Evolutionary conservation across 2,113 vertebrate genomes (phyloP), one percentile per base, ranked within the genome.

Genomic region (Murina feae): DNA sequence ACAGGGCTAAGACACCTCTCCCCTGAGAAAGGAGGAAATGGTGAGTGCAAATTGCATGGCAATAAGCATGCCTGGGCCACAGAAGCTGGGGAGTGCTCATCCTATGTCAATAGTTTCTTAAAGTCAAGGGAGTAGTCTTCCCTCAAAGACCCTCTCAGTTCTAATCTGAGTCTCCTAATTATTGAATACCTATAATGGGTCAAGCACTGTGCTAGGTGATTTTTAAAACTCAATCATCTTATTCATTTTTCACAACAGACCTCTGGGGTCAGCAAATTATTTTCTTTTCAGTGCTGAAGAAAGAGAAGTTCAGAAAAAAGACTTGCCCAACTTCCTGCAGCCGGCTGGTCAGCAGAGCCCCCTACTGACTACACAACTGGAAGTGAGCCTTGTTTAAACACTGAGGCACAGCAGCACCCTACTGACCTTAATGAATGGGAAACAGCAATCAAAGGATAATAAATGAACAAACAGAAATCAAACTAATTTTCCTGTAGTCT

Each of bases 391-490:
- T 89, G 55, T 84, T 51, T n/a, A 65, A 72, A 28, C 55, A 32
- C 3, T 63, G 39, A 86, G 68, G 55, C 18, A 75, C 1, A 80
- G 37, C 17, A 68, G 37, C 18, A 58, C 68, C 47, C 63, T 18
- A 35, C 53, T 69, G 42, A 6, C 44, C 58, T n/a, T 76, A 63
- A 17, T n/a, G 42, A 90, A 71, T 83, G 63, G 12, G 35, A 94
- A 83, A 66, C 63, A 89, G 35, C 13, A 63, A 82, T 74, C 35
- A 58, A 49, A 55, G 37, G 12, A 92, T 37, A 93, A 65, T 30
- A 90, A 76, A 85, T 21, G 30, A 93, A 85, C 16, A 42, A 23
- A 28, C 42, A 94, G 51, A 95, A 88, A 93, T 91, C 47, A 85
- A 92, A 93, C 78, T 1, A 21, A 81, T 66, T 84, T 89, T 20